Evolutionary conservation across 2,113 vertebrate genomes (phyloP).

Genomic region (Etheostoma spectabile): DNA sequence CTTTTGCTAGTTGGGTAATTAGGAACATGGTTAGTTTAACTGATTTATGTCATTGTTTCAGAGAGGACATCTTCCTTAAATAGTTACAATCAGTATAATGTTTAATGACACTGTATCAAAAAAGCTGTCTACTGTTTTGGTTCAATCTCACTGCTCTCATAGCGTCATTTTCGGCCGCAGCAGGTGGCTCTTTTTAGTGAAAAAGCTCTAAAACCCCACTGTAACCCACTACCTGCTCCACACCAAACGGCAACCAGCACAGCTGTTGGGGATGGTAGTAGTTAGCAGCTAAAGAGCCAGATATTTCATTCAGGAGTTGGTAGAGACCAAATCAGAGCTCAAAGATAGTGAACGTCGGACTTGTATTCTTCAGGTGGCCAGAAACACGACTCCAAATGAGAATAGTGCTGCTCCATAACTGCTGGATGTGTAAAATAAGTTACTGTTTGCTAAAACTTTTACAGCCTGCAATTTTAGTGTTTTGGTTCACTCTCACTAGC

Average conservation of each 20-base stretch:
- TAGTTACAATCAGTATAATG: not conserved
- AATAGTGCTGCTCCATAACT: not conserved
- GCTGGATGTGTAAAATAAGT: not conserved
- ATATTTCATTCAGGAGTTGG: not conserved
- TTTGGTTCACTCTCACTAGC: not conserved
- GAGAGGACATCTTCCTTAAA: not conserved
- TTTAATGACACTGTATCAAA: not conserved
- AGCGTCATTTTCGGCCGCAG: not conserved
- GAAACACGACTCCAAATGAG: not conserved
- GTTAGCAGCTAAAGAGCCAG: not conserved
- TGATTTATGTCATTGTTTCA: constrained; percentile 31
- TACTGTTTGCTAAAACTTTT: not conserved
- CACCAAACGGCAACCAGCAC: not conserved
- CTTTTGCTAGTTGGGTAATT: not conserved
- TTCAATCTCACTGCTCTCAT: not conserved
- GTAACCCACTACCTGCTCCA: not conserved
- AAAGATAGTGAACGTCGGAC: not conserved
- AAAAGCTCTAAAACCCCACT: not conserved
- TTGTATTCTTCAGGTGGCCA: not conserved
- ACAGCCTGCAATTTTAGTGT: not conserved
- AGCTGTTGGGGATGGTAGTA: not conserved
- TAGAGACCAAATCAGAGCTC: not conserved
- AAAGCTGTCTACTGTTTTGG: not conserved
- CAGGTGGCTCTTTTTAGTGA: not conserved
- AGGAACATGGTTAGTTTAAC: constrained; percentile 19